Conservation (phyloP, 2,113 vertebrate species). For the Anoura caudifer region DNA sequence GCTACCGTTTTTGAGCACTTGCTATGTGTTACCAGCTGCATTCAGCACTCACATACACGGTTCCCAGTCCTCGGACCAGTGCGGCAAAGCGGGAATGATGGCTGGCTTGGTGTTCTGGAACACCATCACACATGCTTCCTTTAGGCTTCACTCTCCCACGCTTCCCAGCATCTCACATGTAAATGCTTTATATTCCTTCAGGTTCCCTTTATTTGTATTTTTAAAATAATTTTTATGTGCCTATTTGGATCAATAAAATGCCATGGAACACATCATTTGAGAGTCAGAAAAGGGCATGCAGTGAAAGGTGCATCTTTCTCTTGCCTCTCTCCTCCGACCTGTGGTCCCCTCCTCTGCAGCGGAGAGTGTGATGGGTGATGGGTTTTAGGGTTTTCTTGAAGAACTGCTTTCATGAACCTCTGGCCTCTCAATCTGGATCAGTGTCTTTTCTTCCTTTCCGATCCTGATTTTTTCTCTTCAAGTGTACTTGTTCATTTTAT, state of each 20-base stretch:
- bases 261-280: not conserved
- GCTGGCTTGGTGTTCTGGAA: not conserved
- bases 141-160: not conserved
- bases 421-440: not conserved
- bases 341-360: not conserved
- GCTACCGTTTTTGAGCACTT: not conserved
- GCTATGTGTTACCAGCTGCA: not conserved
- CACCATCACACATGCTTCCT: not conserved
- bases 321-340: accelerated
- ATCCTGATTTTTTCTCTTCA: not conserved
- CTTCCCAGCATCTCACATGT: not conserved
- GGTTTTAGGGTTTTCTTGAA: not conserved
- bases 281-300: not conserved
- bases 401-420: not conserved
- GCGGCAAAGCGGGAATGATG: not conserved
- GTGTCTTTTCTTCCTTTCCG: not conserved
- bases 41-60: accelerated
- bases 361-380: not conserved
- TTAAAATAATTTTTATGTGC: not conserved
- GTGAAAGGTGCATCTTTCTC: not conserved
- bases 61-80: not conserved
- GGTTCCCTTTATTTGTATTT: slow-evolving; percentile 4
- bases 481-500: not conserved
- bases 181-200: not conserved
- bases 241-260: not conserved